Conservation (phyloP, 1,140 invertebrate species). For the Zaprionus vittiger region DNA sequence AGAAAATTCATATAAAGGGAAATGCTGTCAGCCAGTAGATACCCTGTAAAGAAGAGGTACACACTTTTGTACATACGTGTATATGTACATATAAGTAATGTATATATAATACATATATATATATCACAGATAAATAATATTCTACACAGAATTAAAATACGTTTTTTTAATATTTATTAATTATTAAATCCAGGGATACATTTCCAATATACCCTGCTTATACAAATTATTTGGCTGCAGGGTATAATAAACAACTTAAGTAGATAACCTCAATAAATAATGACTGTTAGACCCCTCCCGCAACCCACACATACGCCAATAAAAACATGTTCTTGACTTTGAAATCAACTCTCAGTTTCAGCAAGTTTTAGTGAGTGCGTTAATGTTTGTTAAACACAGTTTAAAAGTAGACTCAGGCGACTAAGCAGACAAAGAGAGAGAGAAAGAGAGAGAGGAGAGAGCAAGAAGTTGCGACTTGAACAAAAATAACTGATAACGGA, state of each 20-base stretch:
- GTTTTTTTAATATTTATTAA: neutral
- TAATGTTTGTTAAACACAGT: neutral
- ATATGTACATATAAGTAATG: too few relatives aligned
- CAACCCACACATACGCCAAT: neutral
- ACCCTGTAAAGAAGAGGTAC: neutral
- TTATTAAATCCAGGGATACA: neutral
- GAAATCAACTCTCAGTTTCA: conserved; percentile 5
- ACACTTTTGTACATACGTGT: too few relatives aligned
- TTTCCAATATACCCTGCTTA: neutral
- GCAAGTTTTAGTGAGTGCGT: neutral
- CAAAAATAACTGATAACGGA: conserved; percentile 19
- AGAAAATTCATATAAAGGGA: neutral
- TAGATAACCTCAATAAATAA: conserved; percentile 23
- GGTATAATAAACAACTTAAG: conserved; percentile 30
- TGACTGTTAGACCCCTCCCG: neutral
- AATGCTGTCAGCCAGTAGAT: neutral
- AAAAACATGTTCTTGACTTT: neutral
- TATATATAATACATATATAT: neutral
- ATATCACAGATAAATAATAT: neutral
- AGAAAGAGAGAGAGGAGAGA: neutral
- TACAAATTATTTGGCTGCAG: neutral
- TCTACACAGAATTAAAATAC: neutral
- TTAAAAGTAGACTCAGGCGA: neutral
- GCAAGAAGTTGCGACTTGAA: conserved; percentile 20
- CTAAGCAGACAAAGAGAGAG: neutral